Conservation (phyloP, 2,113 vertebrate species). For the Dasyornis broadbenti region DNA sequence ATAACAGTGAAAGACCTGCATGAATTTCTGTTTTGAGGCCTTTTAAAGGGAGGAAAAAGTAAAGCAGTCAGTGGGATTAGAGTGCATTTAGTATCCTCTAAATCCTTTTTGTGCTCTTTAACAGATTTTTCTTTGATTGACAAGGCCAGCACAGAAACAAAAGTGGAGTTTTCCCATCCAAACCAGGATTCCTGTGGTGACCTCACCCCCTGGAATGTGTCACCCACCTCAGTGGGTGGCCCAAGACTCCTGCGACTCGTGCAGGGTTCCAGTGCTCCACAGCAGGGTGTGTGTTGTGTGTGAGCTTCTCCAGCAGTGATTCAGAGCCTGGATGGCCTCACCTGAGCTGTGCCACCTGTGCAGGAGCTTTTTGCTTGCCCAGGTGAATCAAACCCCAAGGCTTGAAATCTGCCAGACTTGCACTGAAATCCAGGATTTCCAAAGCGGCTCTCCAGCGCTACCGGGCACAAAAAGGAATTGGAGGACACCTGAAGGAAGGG, state of each 20-base stretch:
- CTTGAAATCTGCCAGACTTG: neutral
- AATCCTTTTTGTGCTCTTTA: neutral
- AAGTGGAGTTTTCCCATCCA: neutral
- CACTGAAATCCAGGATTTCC: neutral
- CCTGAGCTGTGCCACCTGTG: neutral
- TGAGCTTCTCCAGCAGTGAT: neutral
- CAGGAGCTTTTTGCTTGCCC: neutral
- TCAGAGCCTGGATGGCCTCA: neutral
- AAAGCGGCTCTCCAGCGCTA: neutral
- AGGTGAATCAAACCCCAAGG: neutral
- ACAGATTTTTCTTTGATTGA: neutral
- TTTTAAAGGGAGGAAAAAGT: neutral
- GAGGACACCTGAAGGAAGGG: neutral
- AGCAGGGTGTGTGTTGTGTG: neutral
- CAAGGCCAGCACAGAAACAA: neutral
- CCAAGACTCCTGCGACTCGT: neutral
- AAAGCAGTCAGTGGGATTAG: neutral
- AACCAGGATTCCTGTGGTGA: neutral
- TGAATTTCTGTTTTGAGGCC: neutral
- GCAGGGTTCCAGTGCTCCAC: neutral
- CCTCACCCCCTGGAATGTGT: neutral
- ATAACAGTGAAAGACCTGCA: neutral
- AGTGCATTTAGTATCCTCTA: neutral
- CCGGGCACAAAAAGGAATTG: neutral
- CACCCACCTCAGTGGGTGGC: neutral